Evolutionary conservation across 2,113 vertebrate genomes (phyloP).

Genomic region (Toxotes chatareus): DNA sequence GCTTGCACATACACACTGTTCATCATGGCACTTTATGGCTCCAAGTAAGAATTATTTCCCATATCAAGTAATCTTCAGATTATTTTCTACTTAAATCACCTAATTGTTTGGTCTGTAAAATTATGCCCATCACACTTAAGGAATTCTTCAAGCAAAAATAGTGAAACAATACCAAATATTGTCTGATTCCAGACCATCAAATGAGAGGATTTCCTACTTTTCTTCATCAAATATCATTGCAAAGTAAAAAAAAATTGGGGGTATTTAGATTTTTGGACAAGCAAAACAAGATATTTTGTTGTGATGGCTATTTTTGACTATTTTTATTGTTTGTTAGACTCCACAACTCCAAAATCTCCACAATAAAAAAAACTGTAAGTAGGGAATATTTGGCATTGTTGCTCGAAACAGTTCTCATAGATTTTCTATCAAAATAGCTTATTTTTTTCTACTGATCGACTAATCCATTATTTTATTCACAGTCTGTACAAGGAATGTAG

Average conservation of each 20-base stretch:
- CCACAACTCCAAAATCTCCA: no score
- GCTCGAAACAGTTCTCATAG: background rate
- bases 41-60: no score
- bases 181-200: background rate
- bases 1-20: no score
- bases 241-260: background rate
- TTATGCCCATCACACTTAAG: no score
- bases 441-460: background rate
- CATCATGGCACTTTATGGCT: no score
- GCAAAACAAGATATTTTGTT: background rate
- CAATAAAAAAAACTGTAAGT: background rate
- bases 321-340: background rate
- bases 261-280: background rate
- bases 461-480: background rate
- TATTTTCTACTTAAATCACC: no score
- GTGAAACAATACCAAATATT: no score
- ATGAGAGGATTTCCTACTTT: background rate
- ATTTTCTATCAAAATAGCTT: background rate
- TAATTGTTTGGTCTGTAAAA: no score
- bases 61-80: no score
- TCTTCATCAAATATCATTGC: background rate
- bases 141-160: no score
- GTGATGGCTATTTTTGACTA: background rate
- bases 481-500: background rate
- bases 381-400: background rate